Conservation (phyloP, 2,797 vertebrate genomes). For the Synaphobranchus kaupii region DNA sequence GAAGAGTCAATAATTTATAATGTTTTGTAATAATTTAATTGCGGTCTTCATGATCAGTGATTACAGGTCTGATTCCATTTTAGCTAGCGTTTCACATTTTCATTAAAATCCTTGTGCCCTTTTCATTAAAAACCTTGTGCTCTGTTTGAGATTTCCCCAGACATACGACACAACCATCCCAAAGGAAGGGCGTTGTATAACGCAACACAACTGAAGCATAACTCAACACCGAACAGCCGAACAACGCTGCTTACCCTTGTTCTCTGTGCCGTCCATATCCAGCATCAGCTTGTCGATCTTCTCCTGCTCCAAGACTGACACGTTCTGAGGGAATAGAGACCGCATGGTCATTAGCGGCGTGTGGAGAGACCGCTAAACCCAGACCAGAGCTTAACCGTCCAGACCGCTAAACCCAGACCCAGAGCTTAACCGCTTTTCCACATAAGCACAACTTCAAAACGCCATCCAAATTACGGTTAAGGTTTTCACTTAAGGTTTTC, state of each 20-base stretch:
- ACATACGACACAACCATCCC: no score
- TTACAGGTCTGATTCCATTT: not conserved
- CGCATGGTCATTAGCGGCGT: not conserved
- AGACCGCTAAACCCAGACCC: not conserved
- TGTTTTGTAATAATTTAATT: not conserved
- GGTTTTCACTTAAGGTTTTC: not conserved
- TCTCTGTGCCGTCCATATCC: constrained; percentile 96
- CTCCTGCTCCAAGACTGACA: constrained; percentile 88
- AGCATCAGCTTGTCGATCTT: constrained; percentile 97
- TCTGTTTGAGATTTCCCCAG: not conserved
- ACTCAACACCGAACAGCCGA: not conserved
- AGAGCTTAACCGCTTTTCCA: not conserved
- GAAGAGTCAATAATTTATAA: no score
- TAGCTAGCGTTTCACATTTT: not conserved
- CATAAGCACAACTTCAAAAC: not conserved
- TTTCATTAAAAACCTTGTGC: not conserved
- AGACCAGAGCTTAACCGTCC: not conserved
- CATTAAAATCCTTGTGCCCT: no score
- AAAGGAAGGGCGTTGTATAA: no score
- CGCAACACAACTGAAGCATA: no score
- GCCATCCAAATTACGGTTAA: not conserved
- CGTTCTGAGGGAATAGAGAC: constrained; percentile 65
- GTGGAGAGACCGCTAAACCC: not conserved
- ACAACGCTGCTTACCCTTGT: constrained; percentile 84
- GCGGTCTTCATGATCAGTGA: no score